Conservation (phyloP, 2,888 invertebrate genomes). For the Calliphora vomitoria region DNA sequence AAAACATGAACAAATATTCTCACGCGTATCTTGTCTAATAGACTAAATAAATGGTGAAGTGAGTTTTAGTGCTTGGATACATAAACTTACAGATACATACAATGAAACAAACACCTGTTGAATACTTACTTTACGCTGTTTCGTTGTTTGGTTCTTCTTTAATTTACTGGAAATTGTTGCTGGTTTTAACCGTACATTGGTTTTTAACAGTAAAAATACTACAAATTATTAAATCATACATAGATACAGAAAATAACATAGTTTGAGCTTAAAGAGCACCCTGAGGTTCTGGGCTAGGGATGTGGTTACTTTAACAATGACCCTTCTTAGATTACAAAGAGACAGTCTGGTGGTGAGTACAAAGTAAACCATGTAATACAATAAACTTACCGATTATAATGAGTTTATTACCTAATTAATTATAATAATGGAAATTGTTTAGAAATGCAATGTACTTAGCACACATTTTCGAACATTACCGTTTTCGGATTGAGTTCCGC, state of each 20-base stretch:
- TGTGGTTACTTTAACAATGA: too few species aligned
- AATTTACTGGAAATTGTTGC: neutral
- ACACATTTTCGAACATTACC: too few species aligned
- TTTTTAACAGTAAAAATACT: conserved; percentile 15
- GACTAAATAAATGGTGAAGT: neutral
- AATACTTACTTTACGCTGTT: neutral
- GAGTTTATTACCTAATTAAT: too few species aligned
- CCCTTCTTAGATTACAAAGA: too few species aligned
- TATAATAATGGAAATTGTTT: too few species aligned
- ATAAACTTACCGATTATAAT: too few species aligned
- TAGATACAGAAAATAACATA: neutral
- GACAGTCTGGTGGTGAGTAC: too few species aligned
- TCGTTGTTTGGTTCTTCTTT: neutral
- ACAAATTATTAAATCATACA: conserved; percentile 8
- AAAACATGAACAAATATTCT: conserved; percentile 39
- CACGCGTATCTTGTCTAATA: conserved; percentile 50
- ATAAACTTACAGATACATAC: neutral
- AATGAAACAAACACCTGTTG: conserved; percentile 4
- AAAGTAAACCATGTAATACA: too few species aligned
- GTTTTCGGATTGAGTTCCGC: too few species aligned
- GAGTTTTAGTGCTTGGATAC: too few species aligned
- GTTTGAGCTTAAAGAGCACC: neutral
- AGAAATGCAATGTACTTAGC: too few species aligned
- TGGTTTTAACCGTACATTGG: conserved; percentile 6
- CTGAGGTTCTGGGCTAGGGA: too few species aligned